These are phyloP conservation scores for Heliconius cydno DNA, from an alignment of 2,888 invertebrate genomes.

Conservation along the genomic window DNA sequence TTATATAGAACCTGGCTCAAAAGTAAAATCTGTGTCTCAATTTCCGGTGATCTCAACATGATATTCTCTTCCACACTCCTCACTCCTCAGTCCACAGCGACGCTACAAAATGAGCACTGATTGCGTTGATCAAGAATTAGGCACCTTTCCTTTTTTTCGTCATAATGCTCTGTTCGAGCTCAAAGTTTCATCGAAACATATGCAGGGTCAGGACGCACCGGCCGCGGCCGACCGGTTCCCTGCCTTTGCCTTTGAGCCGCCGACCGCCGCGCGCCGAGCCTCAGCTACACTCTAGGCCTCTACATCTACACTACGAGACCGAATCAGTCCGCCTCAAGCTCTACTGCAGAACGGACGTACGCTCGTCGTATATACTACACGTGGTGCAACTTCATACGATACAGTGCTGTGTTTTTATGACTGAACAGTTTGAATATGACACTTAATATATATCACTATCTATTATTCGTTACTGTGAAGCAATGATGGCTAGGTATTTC, in stretches of 20 bases:
- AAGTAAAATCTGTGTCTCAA: constrained; percentile 74
- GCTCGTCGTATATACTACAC: constrained; percentile 35
- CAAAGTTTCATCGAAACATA: constrained; percentile 78
- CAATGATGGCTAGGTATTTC: constrained; percentile 74
- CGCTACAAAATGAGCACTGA: constrained; percentile 75
- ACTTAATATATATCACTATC: constrained; percentile 56
- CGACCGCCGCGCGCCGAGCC: constrained; percentile 36
- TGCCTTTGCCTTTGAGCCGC: constrained; percentile 73
- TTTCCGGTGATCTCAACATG: constrained; percentile 77
- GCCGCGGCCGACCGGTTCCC: constrained; percentile 73
- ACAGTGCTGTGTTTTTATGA: constrained; percentile 67
- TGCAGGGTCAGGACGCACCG: constrained; percentile 71
- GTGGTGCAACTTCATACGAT: constrained; percentile 62
- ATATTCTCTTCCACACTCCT: constrained; percentile 60
- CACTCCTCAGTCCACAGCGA: constrained; percentile 47
- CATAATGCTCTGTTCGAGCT: constrained; percentile 80
- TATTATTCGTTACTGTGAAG: constrained; percentile 56
- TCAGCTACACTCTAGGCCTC: too few species aligned
- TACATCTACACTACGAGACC: constrained; percentile 50
- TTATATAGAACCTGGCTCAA: constrained; percentile 29
- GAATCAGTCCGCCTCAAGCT: constrained; percentile 69
- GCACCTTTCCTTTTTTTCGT: constrained; percentile 71
- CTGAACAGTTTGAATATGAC: constrained; percentile 67
- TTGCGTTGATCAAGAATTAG: constrained; percentile 82
- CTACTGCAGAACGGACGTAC: constrained; percentile 56